phyloP scores from a whole-genome alignment of 1,140 invertebrate genomes.

The Sycophila sp. region DNA sequence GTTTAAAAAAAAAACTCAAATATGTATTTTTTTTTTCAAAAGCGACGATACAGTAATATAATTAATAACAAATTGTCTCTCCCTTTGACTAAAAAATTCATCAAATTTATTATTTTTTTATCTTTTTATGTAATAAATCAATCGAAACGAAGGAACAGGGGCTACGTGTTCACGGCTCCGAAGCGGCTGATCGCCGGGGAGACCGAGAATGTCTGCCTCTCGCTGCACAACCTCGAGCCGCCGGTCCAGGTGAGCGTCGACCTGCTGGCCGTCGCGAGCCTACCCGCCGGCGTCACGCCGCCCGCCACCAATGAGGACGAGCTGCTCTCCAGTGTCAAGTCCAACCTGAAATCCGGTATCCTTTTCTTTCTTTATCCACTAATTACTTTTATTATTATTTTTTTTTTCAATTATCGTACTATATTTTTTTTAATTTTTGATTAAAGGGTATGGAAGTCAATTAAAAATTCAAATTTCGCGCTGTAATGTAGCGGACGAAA shows the following conservation, averaged over 20 bases:
- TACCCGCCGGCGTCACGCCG: background rate
- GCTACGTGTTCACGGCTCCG: slow-evolving; percentile 64
- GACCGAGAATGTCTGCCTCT: slow-evolving; percentile 60
- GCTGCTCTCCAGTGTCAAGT: slow-evolving; percentile 49
- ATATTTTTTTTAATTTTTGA: background rate
- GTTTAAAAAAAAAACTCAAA: no score
- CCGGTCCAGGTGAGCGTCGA: slow-evolving; percentile 59
- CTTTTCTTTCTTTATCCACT: slow-evolving; percentile 7
- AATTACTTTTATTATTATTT: background rate
- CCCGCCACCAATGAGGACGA: slow-evolving; percentile 48
- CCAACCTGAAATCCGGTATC: slow-evolving; percentile 54
- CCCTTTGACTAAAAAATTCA: no score
- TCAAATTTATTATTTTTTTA: no score
- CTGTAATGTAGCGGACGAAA: no score
- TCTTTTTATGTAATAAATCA: background rate
- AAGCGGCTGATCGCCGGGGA: slow-evolving; percentile 60
- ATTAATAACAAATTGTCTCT: no score
- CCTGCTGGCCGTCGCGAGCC: slow-evolving; percentile 47
- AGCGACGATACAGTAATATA: no score
- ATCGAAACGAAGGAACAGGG: slow-evolving; percentile 44
- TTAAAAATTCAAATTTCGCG: no score
- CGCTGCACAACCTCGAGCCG: slow-evolving; percentile 63
- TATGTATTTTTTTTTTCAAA: no score
- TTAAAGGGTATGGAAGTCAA: no score
- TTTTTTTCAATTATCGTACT: background rate